A percentile compares a stretch with the other conserved stretches of the same genome.
Conservation (phyloP, 2,797 vertebrate genomes). For the Jordanella pulchra region DNA sequence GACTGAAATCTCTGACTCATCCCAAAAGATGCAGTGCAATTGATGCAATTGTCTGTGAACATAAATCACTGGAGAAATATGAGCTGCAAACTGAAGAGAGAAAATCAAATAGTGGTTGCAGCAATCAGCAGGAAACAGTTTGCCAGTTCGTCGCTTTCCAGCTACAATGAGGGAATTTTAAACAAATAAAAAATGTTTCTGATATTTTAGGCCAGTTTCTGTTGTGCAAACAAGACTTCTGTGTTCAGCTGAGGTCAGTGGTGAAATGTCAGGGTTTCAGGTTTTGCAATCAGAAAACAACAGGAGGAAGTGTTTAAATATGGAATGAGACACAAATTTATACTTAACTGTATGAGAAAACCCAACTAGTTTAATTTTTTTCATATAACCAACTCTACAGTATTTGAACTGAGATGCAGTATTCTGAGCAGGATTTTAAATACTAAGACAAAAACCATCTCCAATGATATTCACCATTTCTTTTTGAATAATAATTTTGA, state of each 20-base stretch:
- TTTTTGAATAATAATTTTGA: too few species aligned
- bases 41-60: background rate
- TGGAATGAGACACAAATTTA: too few species aligned
- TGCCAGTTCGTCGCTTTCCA: background rate
- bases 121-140: slow-evolving; percentile 3
- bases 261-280: background rate
- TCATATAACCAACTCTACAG: too few species aligned
- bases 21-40: too few species aligned
- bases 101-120: background rate
- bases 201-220: background rate
- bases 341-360: too few species aligned
- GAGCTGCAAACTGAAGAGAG: background rate
- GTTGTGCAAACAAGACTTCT: slow-evolving; percentile 24
- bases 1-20: background rate
- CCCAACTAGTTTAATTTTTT: too few species aligned
- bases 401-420: too few species aligned
- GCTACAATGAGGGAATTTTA: background rate
- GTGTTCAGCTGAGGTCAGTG: slow-evolving; percentile 4
- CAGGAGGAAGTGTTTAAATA: too few species aligned
- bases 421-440: too few species aligned
- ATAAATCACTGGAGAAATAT: background rate
- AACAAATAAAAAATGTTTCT: background rate
- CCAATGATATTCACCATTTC: too few species aligned
- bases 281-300: too few species aligned
- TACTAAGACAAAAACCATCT: too few species aligned